These are phyloP conservation scores for Anodontia alba DNA, from an alignment of 2,888 invertebrate species.

Conservation along the genomic window DNA sequence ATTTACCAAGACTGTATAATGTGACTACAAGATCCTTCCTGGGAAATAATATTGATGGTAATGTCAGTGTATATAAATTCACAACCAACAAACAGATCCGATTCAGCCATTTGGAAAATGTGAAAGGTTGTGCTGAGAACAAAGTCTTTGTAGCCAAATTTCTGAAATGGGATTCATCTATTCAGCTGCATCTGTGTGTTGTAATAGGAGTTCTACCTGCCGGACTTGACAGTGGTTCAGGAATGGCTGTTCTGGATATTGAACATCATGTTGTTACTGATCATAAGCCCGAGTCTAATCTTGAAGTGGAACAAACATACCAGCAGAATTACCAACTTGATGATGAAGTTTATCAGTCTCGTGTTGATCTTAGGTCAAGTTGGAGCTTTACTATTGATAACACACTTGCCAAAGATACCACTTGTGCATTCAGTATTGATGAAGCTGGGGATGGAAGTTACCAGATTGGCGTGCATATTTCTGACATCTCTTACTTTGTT, in stretches of 20 bases:
- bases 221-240: constrained; percentile 62
- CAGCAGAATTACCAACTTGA: constrained; percentile 62
- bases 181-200: constrained; percentile 77
- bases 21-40: constrained; percentile 61
- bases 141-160: constrained; percentile 80
- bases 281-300: constrained; percentile 54
- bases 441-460: constrained; percentile 68
- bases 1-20: constrained; percentile 75
- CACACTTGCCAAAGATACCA: constrained; percentile 55
- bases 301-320: constrained; percentile 66
- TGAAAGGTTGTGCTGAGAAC: constrained; percentile 63
- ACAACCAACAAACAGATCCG: constrained; percentile 64
- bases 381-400: constrained; percentile 75
- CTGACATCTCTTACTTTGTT: constrained; percentile 77
- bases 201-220: constrained; percentile 77
- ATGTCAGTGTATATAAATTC: constrained; percentile 72
- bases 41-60: constrained; percentile 63
- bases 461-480: constrained; percentile 77
- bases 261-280: constrained; percentile 72
- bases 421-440: constrained; percentile 75
- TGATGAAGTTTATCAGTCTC: constrained; percentile 48
- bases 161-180: constrained; percentile 76
- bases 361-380: constrained; percentile 64
- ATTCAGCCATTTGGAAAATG: constrained; percentile 75
- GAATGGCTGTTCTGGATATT: constrained; percentile 73